A percentile compares a stretch with the other conserved stretches of the same genome.
phyloP scores from a whole-genome alignment of 2,113 vertebrate genomes.

The Lagopus muta region DNA sequence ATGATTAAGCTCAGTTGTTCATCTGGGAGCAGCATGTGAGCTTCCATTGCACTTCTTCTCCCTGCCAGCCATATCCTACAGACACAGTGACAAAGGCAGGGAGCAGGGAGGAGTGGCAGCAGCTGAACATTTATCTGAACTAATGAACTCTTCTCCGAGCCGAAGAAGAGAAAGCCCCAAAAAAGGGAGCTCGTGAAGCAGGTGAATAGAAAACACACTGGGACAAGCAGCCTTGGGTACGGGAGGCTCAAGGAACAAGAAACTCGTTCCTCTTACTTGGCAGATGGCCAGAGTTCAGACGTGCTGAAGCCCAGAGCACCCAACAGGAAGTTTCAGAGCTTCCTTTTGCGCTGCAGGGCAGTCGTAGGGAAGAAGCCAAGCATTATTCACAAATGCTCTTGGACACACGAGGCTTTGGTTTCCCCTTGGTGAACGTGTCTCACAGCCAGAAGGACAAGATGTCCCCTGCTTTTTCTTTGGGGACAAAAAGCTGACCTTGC shows the following conservation, averaged over 20 bases:
- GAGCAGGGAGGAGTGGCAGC: background rate
- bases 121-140: background rate
- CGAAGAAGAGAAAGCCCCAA: background rate
- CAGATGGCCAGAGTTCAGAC: background rate
- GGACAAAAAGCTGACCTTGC: conserved; percentile 24
- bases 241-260: background rate
- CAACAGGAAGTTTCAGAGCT: background rate
- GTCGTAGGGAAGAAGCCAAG: background rate
- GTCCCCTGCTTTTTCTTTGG: background rate
- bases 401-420: background rate
- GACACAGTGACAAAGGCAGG: background rate
- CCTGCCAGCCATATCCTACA: background rate
- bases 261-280: background rate
- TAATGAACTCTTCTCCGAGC: background rate
- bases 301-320: background rate
- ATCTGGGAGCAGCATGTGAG: background rate
- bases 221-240: background rate
- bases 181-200: background rate
- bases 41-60: background rate
- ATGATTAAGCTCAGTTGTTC: background rate
- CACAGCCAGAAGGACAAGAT: conserved; percentile 12
- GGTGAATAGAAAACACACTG: background rate
- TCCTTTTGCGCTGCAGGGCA: background rate
- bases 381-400: background rate
- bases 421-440: background rate